Percentiles rank a stretch among this genome's conserved stretches.
phyloP scores from a whole-genome alignment of 2,113 vertebrate genomes.

The Psilopsiagon aurifrons region DNA sequence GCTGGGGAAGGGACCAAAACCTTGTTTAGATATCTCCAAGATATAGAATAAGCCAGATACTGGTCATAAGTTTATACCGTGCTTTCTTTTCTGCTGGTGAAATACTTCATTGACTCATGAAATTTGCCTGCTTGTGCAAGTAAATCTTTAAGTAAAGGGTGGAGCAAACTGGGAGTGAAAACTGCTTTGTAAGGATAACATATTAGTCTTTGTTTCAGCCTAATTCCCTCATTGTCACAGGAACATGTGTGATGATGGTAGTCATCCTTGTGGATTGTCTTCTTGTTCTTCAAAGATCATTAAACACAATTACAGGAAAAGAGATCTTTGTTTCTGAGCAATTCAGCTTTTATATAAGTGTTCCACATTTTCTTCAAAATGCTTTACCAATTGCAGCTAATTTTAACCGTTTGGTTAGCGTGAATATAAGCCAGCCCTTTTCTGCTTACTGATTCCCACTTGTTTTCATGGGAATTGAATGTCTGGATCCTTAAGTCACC shows the following conservation, averaged over 20 bases:
- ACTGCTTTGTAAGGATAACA: constrained; percentile 3
- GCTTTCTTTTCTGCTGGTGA: neutral
- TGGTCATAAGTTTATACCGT: neutral
- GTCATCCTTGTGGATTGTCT: constrained; percentile 55
- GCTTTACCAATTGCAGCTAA: constrained; percentile 34
- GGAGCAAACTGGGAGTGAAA: constrained; percentile 24
- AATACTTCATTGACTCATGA: neutral
- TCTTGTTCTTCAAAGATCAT: constrained; percentile 58
- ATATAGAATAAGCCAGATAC: neutral
- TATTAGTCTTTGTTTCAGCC: constrained; percentile 41
- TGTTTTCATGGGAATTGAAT: constrained; percentile 18
- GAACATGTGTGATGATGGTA: constrained; percentile 56
- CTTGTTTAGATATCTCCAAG: neutral
- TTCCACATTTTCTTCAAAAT: constrained; percentile 55
- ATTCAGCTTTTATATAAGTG: constrained; percentile 58
- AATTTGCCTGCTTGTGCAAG: neutral
- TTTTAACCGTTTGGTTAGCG: constrained; percentile 46
- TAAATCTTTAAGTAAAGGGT: neutral
- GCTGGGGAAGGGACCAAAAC: neutral
- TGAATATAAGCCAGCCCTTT: constrained; percentile 2
- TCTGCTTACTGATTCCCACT: constrained; percentile 39
- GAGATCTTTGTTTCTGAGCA: constrained; percentile 54
- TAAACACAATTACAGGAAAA: constrained; percentile 62
- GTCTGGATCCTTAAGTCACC: constrained; percentile 52
- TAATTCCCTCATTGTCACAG: constrained; percentile 43